These are phyloP conservation scores for Montifringilla adamsi DNA, from an alignment of 2,113 vertebrate genomes.

Conservation along the genomic window DNA sequence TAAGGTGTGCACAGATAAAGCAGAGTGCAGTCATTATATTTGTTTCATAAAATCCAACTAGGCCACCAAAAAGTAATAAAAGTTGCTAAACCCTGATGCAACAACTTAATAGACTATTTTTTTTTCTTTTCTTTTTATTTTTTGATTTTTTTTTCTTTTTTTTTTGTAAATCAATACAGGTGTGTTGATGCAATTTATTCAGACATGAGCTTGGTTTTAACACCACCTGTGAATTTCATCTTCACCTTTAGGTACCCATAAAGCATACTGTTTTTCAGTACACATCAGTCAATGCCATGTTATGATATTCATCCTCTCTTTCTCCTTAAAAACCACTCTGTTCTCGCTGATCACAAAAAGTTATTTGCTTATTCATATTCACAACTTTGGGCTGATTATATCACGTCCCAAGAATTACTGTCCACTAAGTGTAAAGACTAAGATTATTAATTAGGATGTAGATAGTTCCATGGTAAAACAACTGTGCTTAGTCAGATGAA, in stretches of 20 bases:
- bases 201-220: not conserved
- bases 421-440: not conserved
- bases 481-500: not conserved
- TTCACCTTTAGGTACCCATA: not conserved
- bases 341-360: not conserved
- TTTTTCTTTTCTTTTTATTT: not conserved
- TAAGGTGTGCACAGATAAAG: constrained; percentile 69
- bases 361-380: not conserved
- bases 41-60: constrained; percentile 67
- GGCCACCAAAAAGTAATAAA: constrained; percentile 76
- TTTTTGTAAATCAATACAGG: constrained; percentile 2
- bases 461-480: not conserved
- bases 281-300: not conserved
- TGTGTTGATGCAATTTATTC: not conserved
- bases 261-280: not conserved
- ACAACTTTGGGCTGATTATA: not conserved
- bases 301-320: not conserved
- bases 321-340: not conserved
- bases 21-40: constrained; percentile 54
- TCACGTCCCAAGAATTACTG: not conserved
- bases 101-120: constrained; percentile 68
- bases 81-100: constrained; percentile 40
- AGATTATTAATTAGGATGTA: not conserved
- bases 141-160: not conserved
- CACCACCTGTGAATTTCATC: not conserved